Percentiles rank a stretch among this genome's conserved stretches.
phyloP scores from a whole-genome alignment of 2,888 invertebrate species.

The Dromius quadrimaculatus region DNA sequence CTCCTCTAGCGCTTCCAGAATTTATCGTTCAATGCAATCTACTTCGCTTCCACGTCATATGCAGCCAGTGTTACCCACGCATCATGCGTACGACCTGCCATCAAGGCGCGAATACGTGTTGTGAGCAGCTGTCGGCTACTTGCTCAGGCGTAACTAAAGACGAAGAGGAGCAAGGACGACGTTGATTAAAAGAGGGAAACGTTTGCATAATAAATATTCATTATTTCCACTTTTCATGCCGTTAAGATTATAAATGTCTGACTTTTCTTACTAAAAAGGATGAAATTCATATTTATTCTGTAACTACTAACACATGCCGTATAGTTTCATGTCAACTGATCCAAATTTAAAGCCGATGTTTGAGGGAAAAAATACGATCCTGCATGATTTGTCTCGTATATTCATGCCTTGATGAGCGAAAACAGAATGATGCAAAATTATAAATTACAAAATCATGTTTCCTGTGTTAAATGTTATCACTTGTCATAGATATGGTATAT shows the following conservation, averaged over 20 bases:
- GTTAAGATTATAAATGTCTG: conserved; percentile 11
- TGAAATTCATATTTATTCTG: conserved; percentile 10
- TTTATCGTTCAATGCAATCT: not conserved
- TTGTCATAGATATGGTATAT: too few relatives aligned
- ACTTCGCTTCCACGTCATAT: not conserved
- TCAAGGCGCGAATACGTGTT: too few relatives aligned
- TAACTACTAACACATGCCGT: conserved; percentile 1
- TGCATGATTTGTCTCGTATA: too few relatives aligned
- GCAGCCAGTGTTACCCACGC: not conserved
- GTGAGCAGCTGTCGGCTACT: not conserved
- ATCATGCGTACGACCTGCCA: not conserved
- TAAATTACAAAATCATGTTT: too few relatives aligned
- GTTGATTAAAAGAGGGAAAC: conserved; percentile 27
- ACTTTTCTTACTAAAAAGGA: conserved; percentile 15
- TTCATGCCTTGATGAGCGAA: too few relatives aligned
- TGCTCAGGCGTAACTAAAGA: not conserved
- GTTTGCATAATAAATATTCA: conserved; percentile 42
- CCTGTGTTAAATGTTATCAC: too few relatives aligned
- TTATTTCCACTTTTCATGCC: conserved; percentile 27
- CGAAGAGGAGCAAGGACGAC: conserved; percentile 17
- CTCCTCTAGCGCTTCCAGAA: conserved; percentile 16
- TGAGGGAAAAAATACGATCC: not conserved
- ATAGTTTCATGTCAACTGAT: conserved; percentile 1
- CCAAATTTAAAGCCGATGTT: conserved; percentile 2
- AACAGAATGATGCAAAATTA: too few relatives aligned